Percentiles rank a stretch among this genome's conserved stretches.
phyloP scores from a whole-genome alignment of 2,888 invertebrate genomes.

The Podabrus alpinus region DNA sequence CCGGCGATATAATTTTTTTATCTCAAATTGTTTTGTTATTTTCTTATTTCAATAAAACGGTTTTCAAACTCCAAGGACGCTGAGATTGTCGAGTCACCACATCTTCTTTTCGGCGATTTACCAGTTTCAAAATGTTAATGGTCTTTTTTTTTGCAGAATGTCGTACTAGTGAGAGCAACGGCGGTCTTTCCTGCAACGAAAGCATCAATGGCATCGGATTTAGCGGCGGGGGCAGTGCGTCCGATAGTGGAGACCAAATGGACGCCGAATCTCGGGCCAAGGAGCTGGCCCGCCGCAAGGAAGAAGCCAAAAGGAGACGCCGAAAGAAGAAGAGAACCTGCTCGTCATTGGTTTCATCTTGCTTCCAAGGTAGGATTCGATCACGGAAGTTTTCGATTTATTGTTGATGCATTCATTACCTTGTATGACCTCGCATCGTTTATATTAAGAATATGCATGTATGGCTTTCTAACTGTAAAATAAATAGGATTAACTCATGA shows the following conservation, averaged over 20 bases:
- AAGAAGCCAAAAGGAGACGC: constrained; percentile 84
- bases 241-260: constrained; percentile 59
- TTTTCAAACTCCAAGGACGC: background rate
- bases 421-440: background rate
- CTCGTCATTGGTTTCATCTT: constrained; percentile 84
- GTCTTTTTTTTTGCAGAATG: constrained; percentile 16
- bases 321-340: constrained; percentile 90
- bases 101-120: background rate
- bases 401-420: background rate
- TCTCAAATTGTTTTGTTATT: background rate
- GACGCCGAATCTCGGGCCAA: constrained; percentile 65
- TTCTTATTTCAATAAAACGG: background rate
- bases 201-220: constrained; percentile 44
- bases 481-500: constrained; percentile 2
- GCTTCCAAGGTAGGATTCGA: constrained; percentile 76
- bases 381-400: background rate
- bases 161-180: constrained; percentile 1
- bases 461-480: constrained; percentile 1
- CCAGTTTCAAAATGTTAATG: background rate
- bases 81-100: background rate
- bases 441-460: background rate
- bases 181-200: constrained; percentile 62
- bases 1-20: background rate
- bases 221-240: constrained; percentile 57
- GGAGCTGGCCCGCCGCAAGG: constrained; percentile 78